Evolutionary conservation across 2,797 vertebrate genomes (phyloP).

Genomic region (Paratrypauchen microcephalus): DNA sequence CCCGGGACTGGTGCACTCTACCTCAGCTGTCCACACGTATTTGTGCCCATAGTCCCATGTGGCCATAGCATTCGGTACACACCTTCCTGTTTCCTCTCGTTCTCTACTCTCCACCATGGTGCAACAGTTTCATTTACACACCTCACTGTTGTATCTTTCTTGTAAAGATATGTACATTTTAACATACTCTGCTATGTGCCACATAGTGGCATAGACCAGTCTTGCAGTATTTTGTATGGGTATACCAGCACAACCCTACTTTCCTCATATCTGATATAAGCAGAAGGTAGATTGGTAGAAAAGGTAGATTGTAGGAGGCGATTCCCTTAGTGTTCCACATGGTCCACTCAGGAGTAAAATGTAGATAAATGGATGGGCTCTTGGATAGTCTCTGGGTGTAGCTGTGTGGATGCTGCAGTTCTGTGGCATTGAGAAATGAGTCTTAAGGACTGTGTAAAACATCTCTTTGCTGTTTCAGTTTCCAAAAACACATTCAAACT

Average conservation of each 20-base stretch:
- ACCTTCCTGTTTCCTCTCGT: conserved; percentile 32
- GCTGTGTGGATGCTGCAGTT: conserved; percentile 31
- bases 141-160: conserved; percentile 59
- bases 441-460: conserved; percentile 59
- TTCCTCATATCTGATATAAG: conserved; percentile 45
- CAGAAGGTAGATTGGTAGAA: conserved; percentile 20
- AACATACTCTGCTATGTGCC: conserved; percentile 67
- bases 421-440: conserved; percentile 39
- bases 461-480: conserved; percentile 76
- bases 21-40: conserved; percentile 77
- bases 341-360: conserved; percentile 22
- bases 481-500: conserved; percentile 42
- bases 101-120: conserved; percentile 41
- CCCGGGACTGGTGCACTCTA: conserved; percentile 76
- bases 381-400: conserved; percentile 25
- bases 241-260: conserved; percentile 48
- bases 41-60: conserved; percentile 71
- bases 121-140: conserved; percentile 59
- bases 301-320: conserved; percentile 45
- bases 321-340: conserved; percentile 42
- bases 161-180: conserved; percentile 58
- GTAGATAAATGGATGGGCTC: conserved; percentile 31
- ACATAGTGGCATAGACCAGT: conserved; percentile 61
- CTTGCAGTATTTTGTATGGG: conserved; percentile 56
- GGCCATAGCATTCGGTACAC: conserved; percentile 18